phyloP scores from a whole-genome alignment of 2,797 vertebrate species.

The Sarcophilus harrisii region DNA sequence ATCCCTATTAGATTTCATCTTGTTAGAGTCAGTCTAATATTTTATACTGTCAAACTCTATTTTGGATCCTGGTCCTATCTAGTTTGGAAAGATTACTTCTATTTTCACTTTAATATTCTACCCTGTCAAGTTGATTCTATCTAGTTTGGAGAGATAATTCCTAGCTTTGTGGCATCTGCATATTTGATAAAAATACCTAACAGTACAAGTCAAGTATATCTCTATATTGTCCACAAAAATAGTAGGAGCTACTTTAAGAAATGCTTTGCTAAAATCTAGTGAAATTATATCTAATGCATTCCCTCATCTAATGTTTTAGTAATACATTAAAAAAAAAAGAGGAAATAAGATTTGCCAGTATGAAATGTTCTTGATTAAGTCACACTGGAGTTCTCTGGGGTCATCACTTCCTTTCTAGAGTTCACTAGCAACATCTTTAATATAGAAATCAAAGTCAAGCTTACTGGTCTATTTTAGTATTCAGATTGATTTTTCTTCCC shows the following conservation, averaged over 20 bases:
- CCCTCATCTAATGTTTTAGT: not conserved
- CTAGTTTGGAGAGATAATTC: not conserved
- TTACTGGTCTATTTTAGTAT: not conserved
- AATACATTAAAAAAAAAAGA: not conserved
- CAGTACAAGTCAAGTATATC: not conserved
- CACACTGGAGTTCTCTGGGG: not conserved
- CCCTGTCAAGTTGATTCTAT: not conserved
- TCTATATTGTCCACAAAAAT: conserved; percentile 4
- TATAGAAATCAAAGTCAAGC: not conserved
- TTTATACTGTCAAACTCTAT: not conserved
- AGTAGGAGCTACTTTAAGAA: conserved; percentile 1
- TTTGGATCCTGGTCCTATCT: not conserved
- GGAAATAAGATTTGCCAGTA: not conserved
- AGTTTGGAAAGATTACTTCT: not conserved
- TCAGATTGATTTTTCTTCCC: not conserved
- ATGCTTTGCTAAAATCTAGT: not conserved
- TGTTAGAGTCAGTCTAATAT: not conserved
- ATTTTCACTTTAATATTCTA: not conserved
- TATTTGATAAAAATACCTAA: not conserved
- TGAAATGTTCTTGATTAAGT: not conserved
- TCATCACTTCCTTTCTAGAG: not conserved
- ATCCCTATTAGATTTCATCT: not conserved
- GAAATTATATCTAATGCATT: not conserved
- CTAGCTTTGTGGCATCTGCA: not conserved
- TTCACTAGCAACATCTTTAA: not conserved